These are phyloP conservation scores for Sturnira hondurensis DNA, from an alignment of 2,113 vertebrate species.

Conservation along the genomic window DNA sequence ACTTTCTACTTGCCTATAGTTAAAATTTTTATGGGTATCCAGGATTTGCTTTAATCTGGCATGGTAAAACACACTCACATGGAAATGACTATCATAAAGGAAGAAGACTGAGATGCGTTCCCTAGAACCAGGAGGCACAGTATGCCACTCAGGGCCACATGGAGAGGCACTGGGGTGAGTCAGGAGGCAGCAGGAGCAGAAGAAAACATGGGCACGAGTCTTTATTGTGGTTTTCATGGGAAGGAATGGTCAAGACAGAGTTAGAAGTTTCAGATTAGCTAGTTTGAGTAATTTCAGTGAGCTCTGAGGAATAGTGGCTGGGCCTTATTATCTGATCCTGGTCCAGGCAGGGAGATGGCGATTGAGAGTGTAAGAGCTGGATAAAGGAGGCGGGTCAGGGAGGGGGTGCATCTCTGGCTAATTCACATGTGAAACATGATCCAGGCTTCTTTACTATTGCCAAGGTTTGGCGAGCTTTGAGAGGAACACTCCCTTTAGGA, in stretches of 20 bases:
- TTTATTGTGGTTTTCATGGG: background rate
- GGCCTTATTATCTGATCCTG: background rate
- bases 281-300: background rate
- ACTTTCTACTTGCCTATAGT: background rate
- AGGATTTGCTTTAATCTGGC: background rate
- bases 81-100: background rate
- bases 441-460: background rate
- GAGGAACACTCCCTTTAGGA: background rate
- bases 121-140: background rate
- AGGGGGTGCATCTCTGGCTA: background rate
- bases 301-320: no score
- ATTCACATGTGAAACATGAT: background rate
- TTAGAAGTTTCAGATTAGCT: background rate
- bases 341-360: background rate
- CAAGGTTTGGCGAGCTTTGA: background rate
- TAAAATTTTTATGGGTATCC: background rate
- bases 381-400: background rate
- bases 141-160: background rate
- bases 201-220: background rate
- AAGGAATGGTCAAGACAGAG: background rate
- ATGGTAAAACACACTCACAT: background rate
- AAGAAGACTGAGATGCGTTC: background rate
- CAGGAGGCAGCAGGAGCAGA: background rate
- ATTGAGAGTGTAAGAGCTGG: background rate
- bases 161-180: background rate